Conservation (phyloP, 2,888 invertebrate genomes). For the Melieria crassipennis region DNA sequence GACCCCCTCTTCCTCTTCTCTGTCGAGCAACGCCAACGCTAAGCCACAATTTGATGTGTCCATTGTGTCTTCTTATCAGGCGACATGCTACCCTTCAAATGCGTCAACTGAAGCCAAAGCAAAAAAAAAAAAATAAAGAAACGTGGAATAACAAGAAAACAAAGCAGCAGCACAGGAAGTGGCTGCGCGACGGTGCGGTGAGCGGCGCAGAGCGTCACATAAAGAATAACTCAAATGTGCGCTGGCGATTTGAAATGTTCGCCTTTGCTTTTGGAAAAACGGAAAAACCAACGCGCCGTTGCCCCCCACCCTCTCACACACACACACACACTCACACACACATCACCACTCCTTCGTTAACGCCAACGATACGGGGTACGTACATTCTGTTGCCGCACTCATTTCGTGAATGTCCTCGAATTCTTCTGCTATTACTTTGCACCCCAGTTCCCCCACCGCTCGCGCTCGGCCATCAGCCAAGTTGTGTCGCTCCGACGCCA, state of each 20-base stretch:
- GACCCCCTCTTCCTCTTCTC: too few species aligned
- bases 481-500: conserved; percentile 14
- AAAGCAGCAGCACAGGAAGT: background rate
- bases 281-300: background rate
- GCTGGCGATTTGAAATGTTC: background rate
- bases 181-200: too few species aligned
- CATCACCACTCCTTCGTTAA: background rate
- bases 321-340: background rate
- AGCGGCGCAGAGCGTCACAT: background rate
- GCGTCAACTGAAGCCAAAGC: conserved; percentile 28
- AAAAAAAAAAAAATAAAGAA: conserved; percentile 25
- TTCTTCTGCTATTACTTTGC: conserved; percentile 17
- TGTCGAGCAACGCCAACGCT: conserved; percentile 35
- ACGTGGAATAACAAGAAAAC: conserved; percentile 29
- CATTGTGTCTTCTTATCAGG: conserved; percentile 62
- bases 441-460: background rate
- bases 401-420: conserved; percentile 15
- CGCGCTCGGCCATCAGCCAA: background rate
- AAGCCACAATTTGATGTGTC: conserved; percentile 63
- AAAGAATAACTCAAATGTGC: background rate
- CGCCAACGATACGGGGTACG: too few species aligned
- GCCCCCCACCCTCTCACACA: background rate
- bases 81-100: conserved; percentile 41
- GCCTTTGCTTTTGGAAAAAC: background rate
- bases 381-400: background rate